These are phyloP conservation scores for Macrochelys suwanniensis DNA, from an alignment of 2,797 vertebrate species.

Conservation along the genomic window DNA sequence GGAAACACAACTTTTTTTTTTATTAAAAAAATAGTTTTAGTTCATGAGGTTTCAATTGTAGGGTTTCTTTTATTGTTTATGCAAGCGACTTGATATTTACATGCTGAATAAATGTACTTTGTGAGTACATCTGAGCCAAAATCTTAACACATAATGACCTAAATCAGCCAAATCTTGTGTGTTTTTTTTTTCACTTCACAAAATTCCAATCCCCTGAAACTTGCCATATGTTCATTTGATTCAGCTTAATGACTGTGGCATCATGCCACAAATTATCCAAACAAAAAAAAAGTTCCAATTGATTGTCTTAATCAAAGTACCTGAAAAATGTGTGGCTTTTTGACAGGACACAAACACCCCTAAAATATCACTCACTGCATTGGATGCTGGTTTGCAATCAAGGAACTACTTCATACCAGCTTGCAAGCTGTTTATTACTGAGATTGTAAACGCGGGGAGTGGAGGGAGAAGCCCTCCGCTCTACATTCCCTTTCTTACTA, in stretches of 20 bases:
- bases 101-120: conserved; percentile 70
- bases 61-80: conserved; percentile 39
- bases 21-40: conserved; percentile 22
- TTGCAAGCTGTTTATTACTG: background rate
- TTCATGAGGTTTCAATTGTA: conserved; percentile 4
- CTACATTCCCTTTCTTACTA: background rate
- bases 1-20: background rate
- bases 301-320: conserved; percentile 39
- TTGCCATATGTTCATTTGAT: conserved; percentile 48
- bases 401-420: conserved; percentile 8
- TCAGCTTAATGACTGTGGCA: conserved; percentile 54
- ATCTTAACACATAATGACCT: conserved; percentile 40
- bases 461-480: background rate
- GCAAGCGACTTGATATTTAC: conserved; percentile 58
- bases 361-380: conserved; percentile 38
- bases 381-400: background rate
- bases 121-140: conserved; percentile 51
- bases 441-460: background rate
- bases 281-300: conserved; percentile 55
- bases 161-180: background rate
- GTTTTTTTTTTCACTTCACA: conserved; percentile 19
- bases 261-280: conserved; percentile 48
- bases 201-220: conserved; percentile 46
- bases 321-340: conserved; percentile 57
- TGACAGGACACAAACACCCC: background rate